Evolutionary conservation across 1,140 invertebrate species (phyloP).

Genomic region (Papilio machaon): DNA sequence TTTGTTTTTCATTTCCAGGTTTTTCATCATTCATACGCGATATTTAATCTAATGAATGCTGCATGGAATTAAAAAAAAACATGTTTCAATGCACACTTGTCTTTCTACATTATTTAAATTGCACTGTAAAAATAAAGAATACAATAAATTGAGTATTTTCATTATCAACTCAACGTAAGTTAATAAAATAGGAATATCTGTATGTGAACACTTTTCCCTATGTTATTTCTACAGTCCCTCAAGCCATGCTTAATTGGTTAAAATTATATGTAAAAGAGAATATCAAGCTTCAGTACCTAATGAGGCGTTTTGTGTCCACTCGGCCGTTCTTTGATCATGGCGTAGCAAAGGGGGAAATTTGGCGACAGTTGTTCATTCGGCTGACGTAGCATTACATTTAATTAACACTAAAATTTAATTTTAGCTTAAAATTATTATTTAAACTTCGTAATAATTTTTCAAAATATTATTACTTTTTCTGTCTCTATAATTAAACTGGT

Average conservation of each 20-base stretch:
- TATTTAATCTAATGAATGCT: constrained; percentile 52
- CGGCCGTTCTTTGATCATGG: constrained; percentile 22
- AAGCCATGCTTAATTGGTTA: not conserved
- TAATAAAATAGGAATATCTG: too few species aligned
- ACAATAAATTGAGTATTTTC: not conserved
- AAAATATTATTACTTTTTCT: not conserved
- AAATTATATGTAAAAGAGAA: not conserved
- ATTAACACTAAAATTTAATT: constrained; percentile 9
- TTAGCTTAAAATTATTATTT: constrained; percentile 2
- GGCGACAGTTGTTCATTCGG: constrained; percentile 22
- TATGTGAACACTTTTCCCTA: not conserved
- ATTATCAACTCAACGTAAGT: not conserved
- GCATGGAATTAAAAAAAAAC: constrained; percentile 47
- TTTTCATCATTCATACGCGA: constrained; percentile 50
- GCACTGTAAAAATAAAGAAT: not conserved
- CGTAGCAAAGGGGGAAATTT: constrained; percentile 8
- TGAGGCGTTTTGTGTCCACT: constrained; percentile 10
- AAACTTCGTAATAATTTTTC: not conserved
- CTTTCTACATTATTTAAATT: not conserved
- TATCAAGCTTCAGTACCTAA: constrained; percentile 8
- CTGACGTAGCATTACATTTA: constrained; percentile 14
- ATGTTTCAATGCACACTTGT: too few species aligned
- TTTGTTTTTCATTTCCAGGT: constrained; percentile 46
- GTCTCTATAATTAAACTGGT: too few species aligned
- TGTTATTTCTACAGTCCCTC: not conserved